Evolutionary conservation across 2,113 vertebrate species (phyloP).

Genomic region (Montifringilla adamsi): DNA sequence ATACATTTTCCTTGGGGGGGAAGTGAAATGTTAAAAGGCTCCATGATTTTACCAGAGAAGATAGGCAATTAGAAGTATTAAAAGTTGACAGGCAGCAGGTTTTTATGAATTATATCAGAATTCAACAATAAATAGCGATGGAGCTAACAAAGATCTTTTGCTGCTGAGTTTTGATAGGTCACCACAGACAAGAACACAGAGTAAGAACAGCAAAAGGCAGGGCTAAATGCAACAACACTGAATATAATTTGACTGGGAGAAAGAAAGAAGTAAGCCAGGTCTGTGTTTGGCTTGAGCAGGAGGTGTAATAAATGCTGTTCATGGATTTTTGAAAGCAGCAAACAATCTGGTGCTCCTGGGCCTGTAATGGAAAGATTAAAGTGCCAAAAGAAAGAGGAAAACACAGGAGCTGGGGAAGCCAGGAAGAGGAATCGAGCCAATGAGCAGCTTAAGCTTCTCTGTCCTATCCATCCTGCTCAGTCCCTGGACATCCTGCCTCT

Average conservation of each 20-base stretch:
- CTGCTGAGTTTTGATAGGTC: neutral
- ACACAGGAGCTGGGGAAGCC: neutral
- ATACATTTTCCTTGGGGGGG: neutral
- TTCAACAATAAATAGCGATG: neutral
- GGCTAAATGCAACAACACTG: neutral
- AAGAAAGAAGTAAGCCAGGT: neutral
- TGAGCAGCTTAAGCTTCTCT: neutral
- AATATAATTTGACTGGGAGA: neutral
- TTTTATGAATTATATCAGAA: slow-evolving; percentile 24
- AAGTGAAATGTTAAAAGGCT: slow-evolving; percentile 52
- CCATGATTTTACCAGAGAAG: slow-evolving; percentile 26
- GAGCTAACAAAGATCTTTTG: neutral
- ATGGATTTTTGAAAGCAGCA: neutral
- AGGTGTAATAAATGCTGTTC: neutral
- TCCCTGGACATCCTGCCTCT: neutral
- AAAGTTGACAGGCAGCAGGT: neutral
- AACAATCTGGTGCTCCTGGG: neutral
- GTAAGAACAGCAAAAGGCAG: neutral
- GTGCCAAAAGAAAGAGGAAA: neutral
- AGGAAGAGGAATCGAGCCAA: neutral
- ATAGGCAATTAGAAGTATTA: slow-evolving; percentile 44
- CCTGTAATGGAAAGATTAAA: neutral
- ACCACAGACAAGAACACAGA: neutral
- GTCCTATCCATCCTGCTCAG: neutral
- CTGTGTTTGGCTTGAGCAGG: neutral